Evolutionary conservation across 2,888 invertebrate species (phyloP).

Genomic region (Syrista parreyssii): DNA sequence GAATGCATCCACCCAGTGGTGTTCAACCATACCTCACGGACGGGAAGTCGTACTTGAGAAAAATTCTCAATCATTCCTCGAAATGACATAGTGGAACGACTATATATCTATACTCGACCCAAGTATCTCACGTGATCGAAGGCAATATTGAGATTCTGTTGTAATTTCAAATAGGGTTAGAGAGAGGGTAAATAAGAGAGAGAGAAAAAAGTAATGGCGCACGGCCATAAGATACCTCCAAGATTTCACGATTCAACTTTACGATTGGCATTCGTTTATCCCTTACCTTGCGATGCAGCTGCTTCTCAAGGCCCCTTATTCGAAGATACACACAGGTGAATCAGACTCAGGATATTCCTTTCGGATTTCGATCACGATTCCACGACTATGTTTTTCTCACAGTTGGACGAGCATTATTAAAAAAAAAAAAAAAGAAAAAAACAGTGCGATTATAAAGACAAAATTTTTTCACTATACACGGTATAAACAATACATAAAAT

Average conservation of each 20-base stretch:
- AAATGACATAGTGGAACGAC: slow-evolving; percentile 5
- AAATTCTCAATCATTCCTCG: background rate
- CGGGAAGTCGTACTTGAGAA: background rate
- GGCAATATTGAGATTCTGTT: background rate
- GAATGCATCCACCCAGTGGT: slow-evolving; percentile 57
- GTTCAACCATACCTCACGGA: slow-evolving; percentile 45
- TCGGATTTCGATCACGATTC: background rate
- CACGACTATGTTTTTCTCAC: background rate
- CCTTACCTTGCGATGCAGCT: slow-evolving; percentile 53
- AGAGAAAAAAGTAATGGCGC: slow-evolving; percentile 30
- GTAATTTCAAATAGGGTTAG: background rate
- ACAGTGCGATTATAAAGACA: background rate
- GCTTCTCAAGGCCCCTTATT: slow-evolving; percentile 37
- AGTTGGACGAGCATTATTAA: background rate
- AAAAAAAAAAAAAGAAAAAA: background rate
- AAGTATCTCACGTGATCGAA: background rate
- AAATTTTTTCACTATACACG: background rate
- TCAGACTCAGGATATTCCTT: background rate
- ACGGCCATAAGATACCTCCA: slow-evolving; percentile 13
- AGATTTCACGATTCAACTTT: slow-evolving; percentile 46
- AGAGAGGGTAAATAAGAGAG: background rate
- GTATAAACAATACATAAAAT: background rate
- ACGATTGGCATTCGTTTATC: slow-evolving; percentile 49
- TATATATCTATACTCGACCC: background rate
- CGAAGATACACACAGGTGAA: slow-evolving; percentile 8